phyloP scores from a whole-genome alignment of 1,140 invertebrate species.

The Temnothorax longispinosus region DNA sequence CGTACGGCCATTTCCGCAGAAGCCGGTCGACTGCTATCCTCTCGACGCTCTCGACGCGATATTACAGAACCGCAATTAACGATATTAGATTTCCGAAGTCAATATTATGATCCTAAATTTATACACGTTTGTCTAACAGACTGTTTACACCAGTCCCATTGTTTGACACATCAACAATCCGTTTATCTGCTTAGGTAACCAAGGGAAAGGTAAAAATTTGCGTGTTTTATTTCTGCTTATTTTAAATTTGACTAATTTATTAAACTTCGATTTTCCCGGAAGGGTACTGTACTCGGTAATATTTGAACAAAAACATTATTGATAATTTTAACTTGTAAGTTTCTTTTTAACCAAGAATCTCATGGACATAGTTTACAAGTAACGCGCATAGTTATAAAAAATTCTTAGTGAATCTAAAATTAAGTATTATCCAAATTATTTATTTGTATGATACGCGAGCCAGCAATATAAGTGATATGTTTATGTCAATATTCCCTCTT shows the following conservation, averaged over 20 bases:
- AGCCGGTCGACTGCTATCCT: conserved; percentile 1
- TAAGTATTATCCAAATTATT: not conserved
- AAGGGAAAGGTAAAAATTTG: not conserved
- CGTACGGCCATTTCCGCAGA: conserved; percentile 34
- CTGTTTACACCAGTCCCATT: not conserved
- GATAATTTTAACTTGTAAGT: not conserved
- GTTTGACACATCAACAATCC: not conserved
- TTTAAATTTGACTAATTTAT: not conserved
- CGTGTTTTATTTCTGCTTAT: not conserved
- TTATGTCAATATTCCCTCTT: conserved; percentile 30
- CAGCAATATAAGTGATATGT: not conserved
- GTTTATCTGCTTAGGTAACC: not conserved
- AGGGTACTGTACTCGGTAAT: not conserved
- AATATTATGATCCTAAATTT: not conserved
- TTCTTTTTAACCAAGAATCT: not conserved
- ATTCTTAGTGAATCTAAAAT: not conserved
- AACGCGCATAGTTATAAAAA: not conserved
- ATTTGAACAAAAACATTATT: not conserved
- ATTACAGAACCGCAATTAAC: not conserved
- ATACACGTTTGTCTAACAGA: not conserved
- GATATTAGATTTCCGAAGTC: conserved; percentile 8
- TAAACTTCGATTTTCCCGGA: not conserved
- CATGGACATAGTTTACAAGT: not conserved
- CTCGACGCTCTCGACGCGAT: conserved; percentile 3
- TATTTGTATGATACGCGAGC: not conserved